Conservation (phyloP, 2,113 vertebrate genomes). For the Alaudala cheleensis region DNA sequence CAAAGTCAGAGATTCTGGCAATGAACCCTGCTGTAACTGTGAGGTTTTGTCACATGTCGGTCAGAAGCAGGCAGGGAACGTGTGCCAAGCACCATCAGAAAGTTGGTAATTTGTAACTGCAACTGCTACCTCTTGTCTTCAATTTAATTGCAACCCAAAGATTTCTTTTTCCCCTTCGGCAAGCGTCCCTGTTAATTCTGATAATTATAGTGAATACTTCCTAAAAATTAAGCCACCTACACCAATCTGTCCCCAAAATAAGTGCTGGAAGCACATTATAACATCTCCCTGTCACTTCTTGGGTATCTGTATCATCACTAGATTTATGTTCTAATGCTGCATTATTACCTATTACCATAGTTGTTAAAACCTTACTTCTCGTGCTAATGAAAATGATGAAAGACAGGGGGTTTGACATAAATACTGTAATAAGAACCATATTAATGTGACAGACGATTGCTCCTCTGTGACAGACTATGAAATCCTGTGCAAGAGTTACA, state of each 20-base stretch:
- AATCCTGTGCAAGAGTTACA: conserved; percentile 42
- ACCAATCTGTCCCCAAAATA: conserved; percentile 43
- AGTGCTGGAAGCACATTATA: conserved; percentile 21
- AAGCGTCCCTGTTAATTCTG: neutral
- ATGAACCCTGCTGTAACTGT: neutral
- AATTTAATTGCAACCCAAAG: neutral
- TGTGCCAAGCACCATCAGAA: neutral
- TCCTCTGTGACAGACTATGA: conserved; percentile 64
- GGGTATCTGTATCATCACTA: conserved; percentile 9
- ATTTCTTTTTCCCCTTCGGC: neutral
- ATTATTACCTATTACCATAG: conserved; percentile 55
- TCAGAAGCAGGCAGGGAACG: neutral
- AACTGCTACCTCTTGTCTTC: neutral
- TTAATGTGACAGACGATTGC: conserved; percentile 61
- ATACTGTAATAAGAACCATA: conserved; percentile 61
- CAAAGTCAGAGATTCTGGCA: neutral
- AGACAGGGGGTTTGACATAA: conserved; percentile 57
- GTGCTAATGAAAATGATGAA: conserved; percentile 66
- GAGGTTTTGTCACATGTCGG: neutral
- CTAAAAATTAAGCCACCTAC: conserved; percentile 29
- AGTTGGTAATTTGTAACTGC: neutral
- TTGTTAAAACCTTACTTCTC: conserved; percentile 66
- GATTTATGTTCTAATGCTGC: conserved; percentile 54
- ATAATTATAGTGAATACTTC: neutral
- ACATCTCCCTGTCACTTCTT: neutral